These are phyloP conservation scores for Margarornis squamiger DNA, from an alignment of 2,797 vertebrate genomes.

Conservation along the genomic window DNA sequence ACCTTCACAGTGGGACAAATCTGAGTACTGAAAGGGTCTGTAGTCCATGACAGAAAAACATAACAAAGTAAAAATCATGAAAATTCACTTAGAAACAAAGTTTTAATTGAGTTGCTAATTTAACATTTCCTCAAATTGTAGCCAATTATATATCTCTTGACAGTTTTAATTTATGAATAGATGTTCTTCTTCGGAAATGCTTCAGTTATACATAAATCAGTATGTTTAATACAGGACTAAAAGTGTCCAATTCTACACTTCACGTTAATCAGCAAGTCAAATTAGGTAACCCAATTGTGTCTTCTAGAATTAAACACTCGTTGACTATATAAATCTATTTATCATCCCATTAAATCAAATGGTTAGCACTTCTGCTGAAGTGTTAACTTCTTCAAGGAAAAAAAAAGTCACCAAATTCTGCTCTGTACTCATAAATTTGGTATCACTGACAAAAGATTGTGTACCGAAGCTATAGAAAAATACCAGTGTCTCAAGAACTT, in stretches of 20 bases:
- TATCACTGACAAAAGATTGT: neutral
- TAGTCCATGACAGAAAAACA: neutral
- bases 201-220: neutral
- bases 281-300: constrained; percentile 35
- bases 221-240: neutral
- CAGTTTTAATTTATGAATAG: neutral
- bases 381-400: neutral
- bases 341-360: neutral
- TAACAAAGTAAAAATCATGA: neutral
- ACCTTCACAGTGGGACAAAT: neutral
- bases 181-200: neutral
- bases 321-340: neutral
- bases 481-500: neutral
- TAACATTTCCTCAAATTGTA: neutral
- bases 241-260: neutral
- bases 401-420: neutral
- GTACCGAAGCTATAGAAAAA: neutral
- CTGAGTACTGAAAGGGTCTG: neutral
- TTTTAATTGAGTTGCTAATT: neutral
- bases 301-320: neutral
- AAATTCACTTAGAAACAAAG: neutral
- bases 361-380: neutral
- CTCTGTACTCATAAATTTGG: neutral
- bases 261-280: constrained; percentile 12
- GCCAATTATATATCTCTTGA: neutral